Evolutionary conservation across 2,113 vertebrate species (phyloP).

Genomic region (Chionodraco myersi): DNA sequence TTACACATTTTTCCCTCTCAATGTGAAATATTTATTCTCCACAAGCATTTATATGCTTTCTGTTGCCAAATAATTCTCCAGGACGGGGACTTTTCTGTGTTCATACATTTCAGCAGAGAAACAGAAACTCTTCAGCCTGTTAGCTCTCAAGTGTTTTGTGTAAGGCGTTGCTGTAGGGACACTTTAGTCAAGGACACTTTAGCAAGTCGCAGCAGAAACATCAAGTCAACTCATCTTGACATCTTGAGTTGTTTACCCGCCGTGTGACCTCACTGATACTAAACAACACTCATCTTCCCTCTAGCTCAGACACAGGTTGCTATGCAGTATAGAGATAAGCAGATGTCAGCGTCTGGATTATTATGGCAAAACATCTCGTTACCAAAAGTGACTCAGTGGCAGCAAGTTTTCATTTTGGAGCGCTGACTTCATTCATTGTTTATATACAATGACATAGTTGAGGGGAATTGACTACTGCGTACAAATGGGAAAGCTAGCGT

Average conservation of each 20-base stretch:
- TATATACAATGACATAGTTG: not conserved
- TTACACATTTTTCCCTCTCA: slow-evolving; percentile 23
- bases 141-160: not conserved
- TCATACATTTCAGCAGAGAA: slow-evolving; percentile 2
- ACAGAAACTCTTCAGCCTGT: not conserved
- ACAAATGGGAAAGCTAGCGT: not conserved
- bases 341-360: slow-evolving; percentile 13
- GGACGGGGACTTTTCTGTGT: not conserved
- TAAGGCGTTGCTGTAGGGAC: not conserved
- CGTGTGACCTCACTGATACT: not conserved
- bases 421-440: not conserved
- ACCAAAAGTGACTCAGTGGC: slow-evolving; percentile 2
- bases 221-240: not conserved
- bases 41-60: slow-evolving; percentile 28
- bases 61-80: slow-evolving; percentile 2
- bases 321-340: slow-evolving; percentile 18
- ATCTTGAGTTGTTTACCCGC: not conserved
- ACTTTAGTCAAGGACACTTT: not conserved
- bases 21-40: slow-evolving; percentile 27
- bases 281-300: slow-evolving; percentile 5
- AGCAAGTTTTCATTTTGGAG: not conserved
- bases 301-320: slow-evolving; percentile 13
- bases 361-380: not conserved
- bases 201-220: not conserved
- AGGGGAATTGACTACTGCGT: not conserved